These are phyloP conservation scores for Acrobasis suavella DNA, from an alignment of 2,888 invertebrate genomes.

Conservation along the genomic window DNA sequence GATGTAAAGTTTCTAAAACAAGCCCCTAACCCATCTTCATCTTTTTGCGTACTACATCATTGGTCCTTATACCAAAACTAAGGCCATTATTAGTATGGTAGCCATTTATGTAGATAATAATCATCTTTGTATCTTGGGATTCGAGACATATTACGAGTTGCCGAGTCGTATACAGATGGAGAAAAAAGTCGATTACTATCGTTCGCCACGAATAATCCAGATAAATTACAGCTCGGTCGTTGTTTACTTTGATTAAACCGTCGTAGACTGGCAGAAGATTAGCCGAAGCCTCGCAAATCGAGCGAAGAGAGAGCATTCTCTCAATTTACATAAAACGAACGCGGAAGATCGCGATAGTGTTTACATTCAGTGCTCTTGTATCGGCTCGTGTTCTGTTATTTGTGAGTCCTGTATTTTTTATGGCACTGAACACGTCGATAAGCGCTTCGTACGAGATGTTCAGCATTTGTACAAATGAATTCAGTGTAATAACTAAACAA, in stretches of 20 bases:
- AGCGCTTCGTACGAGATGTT: too few species aligned
- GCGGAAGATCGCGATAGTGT: constrained; percentile 65
- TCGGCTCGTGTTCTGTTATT: constrained; percentile 23
- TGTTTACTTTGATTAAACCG: constrained; percentile 83
- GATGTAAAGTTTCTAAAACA: too few species aligned
- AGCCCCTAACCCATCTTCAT: too few species aligned
- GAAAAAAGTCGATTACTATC: constrained; percentile 78
- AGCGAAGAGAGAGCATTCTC: constrained; percentile 72
- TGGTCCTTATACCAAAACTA: too few species aligned
- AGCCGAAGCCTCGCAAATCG: constrained; percentile 79
- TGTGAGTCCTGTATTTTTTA: constrained; percentile 35
- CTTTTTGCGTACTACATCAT: too few species aligned
- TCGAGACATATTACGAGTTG: constrained; percentile 59
- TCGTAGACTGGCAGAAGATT: constrained; percentile 80
- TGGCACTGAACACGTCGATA: constrained; percentile 34
- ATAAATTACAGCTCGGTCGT: constrained; percentile 77
- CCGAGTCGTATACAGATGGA: constrained; percentile 53
- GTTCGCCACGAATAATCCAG: constrained; percentile 79
- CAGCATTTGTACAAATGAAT: too few species aligned
- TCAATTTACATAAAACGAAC: constrained; percentile 75
- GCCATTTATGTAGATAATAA: constrained; percentile 60
- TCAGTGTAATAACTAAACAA: too few species aligned
- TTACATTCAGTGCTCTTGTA: constrained; percentile 54
- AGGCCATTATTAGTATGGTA: constrained; percentile 20
- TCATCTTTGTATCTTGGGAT: constrained; percentile 47